Conservation (phyloP, 2,113 vertebrate genomes). For the Heterochromis multidens region DNA sequence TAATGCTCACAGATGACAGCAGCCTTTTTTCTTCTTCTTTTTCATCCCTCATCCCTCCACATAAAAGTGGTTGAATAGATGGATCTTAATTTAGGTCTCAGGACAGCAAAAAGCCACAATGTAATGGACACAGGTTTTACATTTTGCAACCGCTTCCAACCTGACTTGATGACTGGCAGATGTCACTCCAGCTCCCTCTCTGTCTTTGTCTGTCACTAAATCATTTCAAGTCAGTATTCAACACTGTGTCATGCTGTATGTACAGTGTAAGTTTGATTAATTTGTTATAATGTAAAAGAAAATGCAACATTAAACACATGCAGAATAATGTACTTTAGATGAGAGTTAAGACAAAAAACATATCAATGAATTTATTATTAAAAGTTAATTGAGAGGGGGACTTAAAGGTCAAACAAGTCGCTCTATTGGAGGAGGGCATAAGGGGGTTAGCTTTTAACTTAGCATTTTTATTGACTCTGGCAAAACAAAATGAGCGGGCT, state of each 20-base stretch:
- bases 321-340: neutral
- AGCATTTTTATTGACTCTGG: slow-evolving; percentile 99
- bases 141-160: neutral
- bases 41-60: slow-evolving; percentile 4
- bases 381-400: slow-evolving; percentile 73
- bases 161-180: neutral
- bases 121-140: neutral
- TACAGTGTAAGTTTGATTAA: neutral
- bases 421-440: slow-evolving; percentile 69
- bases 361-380: slow-evolving; percentile 71
- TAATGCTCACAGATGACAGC: slow-evolving; percentile 49
- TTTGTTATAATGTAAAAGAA: neutral
- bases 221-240: neutral
- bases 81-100: slow-evolving; percentile 61
- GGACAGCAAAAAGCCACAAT: slow-evolving; percentile 1
- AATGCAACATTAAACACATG: neutral
- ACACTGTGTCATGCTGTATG: neutral
- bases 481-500: slow-evolving; percentile 98
- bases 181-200: neutral
- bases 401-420: slow-evolving; percentile 72
- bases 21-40: slow-evolving; percentile 24
- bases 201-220: neutral
- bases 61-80: slow-evolving; percentile 41
- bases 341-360: slow-evolving; percentile 8
- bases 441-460: slow-evolving; percentile 83